phyloP scores from a whole-genome alignment of 2,797 vertebrate species.

The Pelobates cultripes region DNA sequence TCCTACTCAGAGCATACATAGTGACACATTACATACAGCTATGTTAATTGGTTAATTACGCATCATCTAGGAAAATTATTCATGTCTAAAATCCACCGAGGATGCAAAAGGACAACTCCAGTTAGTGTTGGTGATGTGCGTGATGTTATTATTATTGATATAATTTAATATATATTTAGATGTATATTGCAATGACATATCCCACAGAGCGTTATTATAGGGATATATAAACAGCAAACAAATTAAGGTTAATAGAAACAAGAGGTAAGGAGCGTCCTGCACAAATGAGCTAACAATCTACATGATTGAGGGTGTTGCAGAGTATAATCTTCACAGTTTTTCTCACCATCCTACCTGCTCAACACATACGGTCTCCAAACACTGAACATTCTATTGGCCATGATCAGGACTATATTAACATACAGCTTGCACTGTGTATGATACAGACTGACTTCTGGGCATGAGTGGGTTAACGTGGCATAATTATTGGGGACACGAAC shows the following conservation, averaged over 20 bases:
- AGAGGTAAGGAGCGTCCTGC: too few species aligned
- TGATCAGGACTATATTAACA: too few species aligned
- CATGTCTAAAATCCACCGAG: not conserved
- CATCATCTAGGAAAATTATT: not conserved
- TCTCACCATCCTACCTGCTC: not conserved
- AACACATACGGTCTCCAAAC: not conserved
- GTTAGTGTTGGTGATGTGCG: not conserved
- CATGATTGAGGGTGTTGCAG: not conserved
- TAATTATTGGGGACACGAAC: conserved; percentile 4
- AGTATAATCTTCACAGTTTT: not conserved
- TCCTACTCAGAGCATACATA: too few species aligned
- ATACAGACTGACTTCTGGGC: not conserved
- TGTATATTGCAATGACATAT: too few species aligned
- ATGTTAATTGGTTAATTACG: not conserved
- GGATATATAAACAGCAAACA: too few species aligned
- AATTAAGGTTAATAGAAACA: too few species aligned
- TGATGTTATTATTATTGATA: too few species aligned
- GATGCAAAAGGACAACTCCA: not conserved
- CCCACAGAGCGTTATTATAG: too few species aligned
- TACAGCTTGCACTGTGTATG: not conserved
- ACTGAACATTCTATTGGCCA: too few species aligned
- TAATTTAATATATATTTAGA: too few species aligned
- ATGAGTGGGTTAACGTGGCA: conserved; percentile 9
- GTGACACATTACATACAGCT: not conserved
- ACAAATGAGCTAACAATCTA: too few species aligned